phyloP scores from a whole-genome alignment of 1,140 invertebrate genomes.

The Penaeus indicus region DNA sequence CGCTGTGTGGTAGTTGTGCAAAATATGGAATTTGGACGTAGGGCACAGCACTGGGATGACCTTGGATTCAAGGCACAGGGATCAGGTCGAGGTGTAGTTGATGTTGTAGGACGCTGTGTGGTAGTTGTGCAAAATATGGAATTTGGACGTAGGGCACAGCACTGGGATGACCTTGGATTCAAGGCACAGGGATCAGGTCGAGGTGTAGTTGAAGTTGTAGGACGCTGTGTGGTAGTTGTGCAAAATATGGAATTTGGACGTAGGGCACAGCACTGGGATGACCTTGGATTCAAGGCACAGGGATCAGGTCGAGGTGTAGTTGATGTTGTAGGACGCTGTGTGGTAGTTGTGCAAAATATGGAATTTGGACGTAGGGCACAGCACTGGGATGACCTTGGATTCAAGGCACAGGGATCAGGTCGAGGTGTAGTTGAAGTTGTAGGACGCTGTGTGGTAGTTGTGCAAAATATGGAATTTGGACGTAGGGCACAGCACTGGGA shows the following conservation, averaged over 20 bases:
- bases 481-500: constrained; percentile 18
- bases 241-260: background rate
- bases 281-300: constrained; percentile 34
- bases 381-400: too few relatives aligned
- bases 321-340: too few relatives aligned
- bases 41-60: constrained; percentile 31
- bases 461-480: background rate
- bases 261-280: constrained; percentile 17
- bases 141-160: constrained; percentile 19
- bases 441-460: background rate
- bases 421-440: constrained; percentile 19
- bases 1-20: too few relatives aligned
- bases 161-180: constrained; percentile 26
- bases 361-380: too few relatives aligned
- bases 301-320: too few relatives aligned
- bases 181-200: constrained; percentile 34
- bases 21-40: background rate
- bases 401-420: constrained; percentile 33
- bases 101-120: background rate
- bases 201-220: constrained; percentile 13
- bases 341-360: too few relatives aligned
- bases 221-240: background rate
- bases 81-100: constrained; percentile 33
- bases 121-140: background rate
- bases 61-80: constrained; percentile 38